Conservation (phyloP, 2,888 invertebrate species). For the Drosophila quinaria region DNA sequence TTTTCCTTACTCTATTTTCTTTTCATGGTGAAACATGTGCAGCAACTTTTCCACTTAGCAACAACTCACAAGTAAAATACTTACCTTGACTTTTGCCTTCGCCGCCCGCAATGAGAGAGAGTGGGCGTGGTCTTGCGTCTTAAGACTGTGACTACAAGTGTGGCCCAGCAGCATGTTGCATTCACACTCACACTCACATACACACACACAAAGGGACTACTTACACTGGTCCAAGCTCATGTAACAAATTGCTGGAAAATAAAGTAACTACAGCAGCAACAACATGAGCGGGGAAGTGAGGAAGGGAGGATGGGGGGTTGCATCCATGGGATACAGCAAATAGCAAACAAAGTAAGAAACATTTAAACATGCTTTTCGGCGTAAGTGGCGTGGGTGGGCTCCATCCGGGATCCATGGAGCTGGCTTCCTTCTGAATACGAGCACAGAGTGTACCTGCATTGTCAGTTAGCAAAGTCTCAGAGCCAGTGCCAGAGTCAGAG, state of each 20-base stretch:
- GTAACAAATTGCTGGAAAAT: constrained; percentile 74
- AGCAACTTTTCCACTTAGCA: constrained; percentile 73
- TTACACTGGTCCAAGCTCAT: constrained; percentile 31
- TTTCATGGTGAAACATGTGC: constrained; percentile 64
- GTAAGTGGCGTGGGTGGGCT: constrained; percentile 76
- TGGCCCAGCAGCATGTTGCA: constrained; percentile 46
- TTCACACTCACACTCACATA: constrained; percentile 15
- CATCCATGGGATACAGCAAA: constrained; percentile 48
- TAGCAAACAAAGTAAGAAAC: constrained; percentile 76
- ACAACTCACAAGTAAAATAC: constrained; percentile 69
- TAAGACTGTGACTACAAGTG: constrained; percentile 50
- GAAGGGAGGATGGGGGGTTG: constrained; percentile 4
- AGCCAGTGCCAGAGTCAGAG: constrained; percentile 18
- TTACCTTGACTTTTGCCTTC: constrained; percentile 71
- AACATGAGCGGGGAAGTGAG: not conserved
- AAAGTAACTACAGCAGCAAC: constrained; percentile 46
- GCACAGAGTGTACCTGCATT: constrained; percentile 12
- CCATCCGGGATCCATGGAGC: not conserved
- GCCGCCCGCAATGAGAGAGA: constrained; percentile 35
- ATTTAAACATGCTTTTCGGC: constrained; percentile 72
- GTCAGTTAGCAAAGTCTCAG: constrained; percentile 38
- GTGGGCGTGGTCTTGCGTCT: constrained; percentile 16
- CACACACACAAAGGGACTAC: not conserved
- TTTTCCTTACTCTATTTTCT: constrained; percentile 34
- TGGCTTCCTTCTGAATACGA: constrained; percentile 14